A percentile compares a stretch with the other conserved stretches of the same genome.
Conservation (phyloP, 2,113 vertebrate genomes). For the Chloroceryle aenea region DNA sequence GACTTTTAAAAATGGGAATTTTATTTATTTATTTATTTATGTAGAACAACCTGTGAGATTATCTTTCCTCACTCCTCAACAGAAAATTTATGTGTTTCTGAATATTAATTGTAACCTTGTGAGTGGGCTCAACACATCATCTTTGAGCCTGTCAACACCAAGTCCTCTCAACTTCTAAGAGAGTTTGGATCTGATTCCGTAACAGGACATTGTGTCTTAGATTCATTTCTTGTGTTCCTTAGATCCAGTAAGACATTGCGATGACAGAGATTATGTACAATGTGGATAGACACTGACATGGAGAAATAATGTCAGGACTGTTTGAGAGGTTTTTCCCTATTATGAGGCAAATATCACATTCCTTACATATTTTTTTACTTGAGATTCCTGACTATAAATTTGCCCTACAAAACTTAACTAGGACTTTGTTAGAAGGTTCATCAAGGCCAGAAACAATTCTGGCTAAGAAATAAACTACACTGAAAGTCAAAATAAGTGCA, state of each 20-base stretch:
- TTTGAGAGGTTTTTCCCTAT: neutral
- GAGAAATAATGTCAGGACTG: neutral
- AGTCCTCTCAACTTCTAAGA: neutral
- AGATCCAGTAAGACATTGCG: neutral
- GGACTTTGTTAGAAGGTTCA: neutral
- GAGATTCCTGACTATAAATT: neutral
- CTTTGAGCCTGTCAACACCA: neutral
- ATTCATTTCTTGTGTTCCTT: neutral
- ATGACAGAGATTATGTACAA: neutral
- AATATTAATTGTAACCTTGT: neutral
- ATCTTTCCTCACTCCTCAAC: neutral
- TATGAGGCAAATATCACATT: neutral
- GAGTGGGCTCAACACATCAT: neutral
- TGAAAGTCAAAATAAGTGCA: neutral
- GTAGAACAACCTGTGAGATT: neutral
- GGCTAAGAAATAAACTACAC: neutral
- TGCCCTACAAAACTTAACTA: neutral
- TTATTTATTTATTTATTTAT: neutral
- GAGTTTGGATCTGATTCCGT: neutral
- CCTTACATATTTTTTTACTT: neutral
- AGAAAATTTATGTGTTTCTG: neutral
- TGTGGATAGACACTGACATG: neutral
- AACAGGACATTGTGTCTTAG: neutral
- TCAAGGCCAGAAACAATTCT: neutral
- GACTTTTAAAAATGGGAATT: neutral